Evolutionary conservation across 2,113 vertebrate genomes (phyloP), one percentile per base, ranked within the genome.

Genomic region (Syngnathoides biaculeatus): DNA sequence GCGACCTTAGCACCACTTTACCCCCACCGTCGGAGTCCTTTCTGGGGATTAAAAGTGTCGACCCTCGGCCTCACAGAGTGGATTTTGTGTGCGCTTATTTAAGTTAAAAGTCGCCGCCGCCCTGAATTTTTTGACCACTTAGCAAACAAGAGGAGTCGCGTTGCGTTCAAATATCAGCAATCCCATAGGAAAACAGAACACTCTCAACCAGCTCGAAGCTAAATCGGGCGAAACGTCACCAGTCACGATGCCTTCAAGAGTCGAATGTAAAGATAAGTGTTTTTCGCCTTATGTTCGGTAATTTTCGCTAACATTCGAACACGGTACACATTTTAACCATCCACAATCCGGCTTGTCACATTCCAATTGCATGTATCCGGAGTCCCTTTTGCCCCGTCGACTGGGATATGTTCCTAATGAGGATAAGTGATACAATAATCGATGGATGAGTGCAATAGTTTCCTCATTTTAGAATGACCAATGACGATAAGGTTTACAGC

Each of bases 101-200:
- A 30, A 1, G 53, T 30, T 48, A 55, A 64, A 57, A 59, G 69
- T 20, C n/a, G 67, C 42, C 0, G 35, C 59, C 59, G 78, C 85
- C 79, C 86, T 76, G 70, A 67, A 45, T 66, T 20, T 68, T 64
- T 69, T 59, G 30, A 71, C 71, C 68, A 11, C 14, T 71, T 22
- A 48, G 73, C 69, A 74, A 81, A 84, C 74, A 79, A 74, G 74
- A 80, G 70, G 78, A 82, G 45, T 85, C 80, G 69, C 69, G 71
- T 84, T 83, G 74, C 81, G 71, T 80, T 82, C 73, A 13, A 14
- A 10, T 63, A 4, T 61, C 52, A 70, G 67, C 12, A 40, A 69
- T 43, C 8, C 40, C 2, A n/a, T 24, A 5, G 75, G 60, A 72
- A 43, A 71, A 81, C 72, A 77, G 84, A 30, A 67, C 0, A 26